Conservation (phyloP, 2,113 vertebrate genomes). For the Carlito syrichta region DNA sequence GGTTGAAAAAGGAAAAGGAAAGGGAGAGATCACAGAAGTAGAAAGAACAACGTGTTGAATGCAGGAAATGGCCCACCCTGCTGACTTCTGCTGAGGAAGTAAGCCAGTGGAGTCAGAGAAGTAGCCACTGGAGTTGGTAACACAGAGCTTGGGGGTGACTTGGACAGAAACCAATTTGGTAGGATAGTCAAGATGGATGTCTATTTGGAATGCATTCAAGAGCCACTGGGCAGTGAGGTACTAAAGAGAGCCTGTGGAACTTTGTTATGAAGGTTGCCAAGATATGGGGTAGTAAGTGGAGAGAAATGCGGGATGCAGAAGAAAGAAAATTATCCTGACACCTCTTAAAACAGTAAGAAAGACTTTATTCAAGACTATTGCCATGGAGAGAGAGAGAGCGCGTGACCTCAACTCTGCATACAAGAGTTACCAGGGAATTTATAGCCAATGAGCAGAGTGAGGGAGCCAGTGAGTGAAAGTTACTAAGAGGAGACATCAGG, state of each 20-base stretch:
- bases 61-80: not conserved
- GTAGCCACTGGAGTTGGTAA: not conserved
- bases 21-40: too few species aligned
- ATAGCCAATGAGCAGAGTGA: not conserved
- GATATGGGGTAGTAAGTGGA: not conserved
- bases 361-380: not conserved
- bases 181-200: not conserved
- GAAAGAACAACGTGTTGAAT: not conserved
- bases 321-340: not conserved
- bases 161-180: not conserved
- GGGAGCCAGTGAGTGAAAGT: not conserved
- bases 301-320: not conserved
- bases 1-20: not conserved
- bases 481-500: not conserved
- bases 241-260: not conserved
- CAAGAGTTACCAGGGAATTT: not conserved
- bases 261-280: not conserved
- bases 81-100: not conserved
- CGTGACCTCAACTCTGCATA: not conserved
- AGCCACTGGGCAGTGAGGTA: accelerated
- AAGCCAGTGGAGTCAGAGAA: accelerated
- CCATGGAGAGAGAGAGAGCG: too few species aligned
- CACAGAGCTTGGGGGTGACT: not conserved
- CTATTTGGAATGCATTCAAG: not conserved
- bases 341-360: not conserved